These are phyloP conservation scores for Melanocharis versteri DNA, from an alignment of 2,113 vertebrate species.

Conservation along the genomic window DNA sequence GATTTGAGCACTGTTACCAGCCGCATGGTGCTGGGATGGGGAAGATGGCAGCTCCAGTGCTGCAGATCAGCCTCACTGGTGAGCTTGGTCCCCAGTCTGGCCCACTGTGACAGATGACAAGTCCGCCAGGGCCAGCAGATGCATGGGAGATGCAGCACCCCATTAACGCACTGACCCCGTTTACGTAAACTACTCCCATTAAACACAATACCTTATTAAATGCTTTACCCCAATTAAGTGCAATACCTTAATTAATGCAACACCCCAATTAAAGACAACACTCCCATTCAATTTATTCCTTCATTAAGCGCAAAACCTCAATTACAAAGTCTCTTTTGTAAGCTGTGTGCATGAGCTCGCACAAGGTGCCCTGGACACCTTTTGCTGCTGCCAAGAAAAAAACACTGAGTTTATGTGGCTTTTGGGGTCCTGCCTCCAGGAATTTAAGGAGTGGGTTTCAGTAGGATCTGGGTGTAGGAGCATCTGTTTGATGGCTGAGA, in stretches of 20 bases:
- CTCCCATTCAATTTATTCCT: slow-evolving; percentile 65
- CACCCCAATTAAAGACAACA: slow-evolving; percentile 61
- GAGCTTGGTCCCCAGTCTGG: background rate
- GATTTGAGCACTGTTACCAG: fast-evolving
- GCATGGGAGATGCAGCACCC: background rate
- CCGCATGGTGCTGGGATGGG: fast-evolving
- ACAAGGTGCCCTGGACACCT: slow-evolving; percentile 13
- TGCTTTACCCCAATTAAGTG: slow-evolving; percentile 33
- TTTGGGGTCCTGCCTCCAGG: background rate
- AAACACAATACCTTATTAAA: slow-evolving; percentile 23
- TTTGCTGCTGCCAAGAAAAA: background rate
- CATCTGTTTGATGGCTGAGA: background rate
- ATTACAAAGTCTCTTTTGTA: slow-evolving; percentile 48
- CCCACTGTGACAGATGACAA: background rate
- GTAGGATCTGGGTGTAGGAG: background rate
- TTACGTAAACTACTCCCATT: slow-evolving; percentile 3
- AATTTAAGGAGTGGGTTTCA: background rate
- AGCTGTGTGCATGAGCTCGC: background rate
- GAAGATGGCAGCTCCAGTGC: background rate
- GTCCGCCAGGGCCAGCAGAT: background rate
- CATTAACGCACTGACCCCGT: background rate
- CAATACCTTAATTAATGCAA: slow-evolving; percentile 58
- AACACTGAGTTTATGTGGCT: background rate
- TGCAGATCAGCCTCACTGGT: background rate
- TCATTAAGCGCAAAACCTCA: slow-evolving; percentile 65